phyloP scores from a whole-genome alignment of 1,140 invertebrate species.

The Nephila pilipes region DNA sequence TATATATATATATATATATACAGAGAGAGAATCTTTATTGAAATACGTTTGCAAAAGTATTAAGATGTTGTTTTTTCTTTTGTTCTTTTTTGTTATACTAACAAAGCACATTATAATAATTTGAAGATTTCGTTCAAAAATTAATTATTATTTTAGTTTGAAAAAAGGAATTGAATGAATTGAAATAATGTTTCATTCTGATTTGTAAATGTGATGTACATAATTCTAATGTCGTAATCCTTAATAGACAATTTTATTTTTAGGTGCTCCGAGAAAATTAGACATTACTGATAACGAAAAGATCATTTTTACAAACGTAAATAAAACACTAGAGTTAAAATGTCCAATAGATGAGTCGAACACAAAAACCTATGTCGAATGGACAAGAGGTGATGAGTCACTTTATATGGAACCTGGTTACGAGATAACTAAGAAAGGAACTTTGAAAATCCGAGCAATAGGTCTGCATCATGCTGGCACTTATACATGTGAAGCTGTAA shows the following conservation, averaged over 20 bases:
- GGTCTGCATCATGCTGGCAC: slow-evolving; percentile 13
- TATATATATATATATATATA: too few species aligned
- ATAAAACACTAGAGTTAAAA: slow-evolving; percentile 11
- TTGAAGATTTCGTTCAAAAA: too few species aligned
- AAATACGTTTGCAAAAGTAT: too few species aligned
- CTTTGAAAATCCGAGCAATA: slow-evolving; percentile 55
- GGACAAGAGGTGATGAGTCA: background rate
- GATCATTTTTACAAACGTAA: slow-evolving; percentile 48
- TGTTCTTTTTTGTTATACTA: too few species aligned
- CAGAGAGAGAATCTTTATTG: too few species aligned
- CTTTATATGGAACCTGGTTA: slow-evolving; percentile 60
- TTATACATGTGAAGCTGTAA: slow-evolving; percentile 53
- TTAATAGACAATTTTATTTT: background rate
- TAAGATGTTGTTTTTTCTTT: too few species aligned
- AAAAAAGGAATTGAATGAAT: too few species aligned
- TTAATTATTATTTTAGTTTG: too few species aligned
- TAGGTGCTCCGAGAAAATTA: slow-evolving; percentile 54
- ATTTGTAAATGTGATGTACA: too few species aligned
- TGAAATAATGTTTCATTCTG: too few species aligned
- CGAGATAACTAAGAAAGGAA: slow-evolving; percentile 18
- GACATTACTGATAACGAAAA: slow-evolving; percentile 6
- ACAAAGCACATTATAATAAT: too few species aligned
- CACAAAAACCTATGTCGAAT: slow-evolving; percentile 38
- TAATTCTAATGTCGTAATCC: too few species aligned
- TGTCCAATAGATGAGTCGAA: slow-evolving; percentile 38